These are phyloP conservation scores for Drosophila helvetica DNA, from an alignment of 2,888 invertebrate species.

Conservation along the genomic window DNA sequence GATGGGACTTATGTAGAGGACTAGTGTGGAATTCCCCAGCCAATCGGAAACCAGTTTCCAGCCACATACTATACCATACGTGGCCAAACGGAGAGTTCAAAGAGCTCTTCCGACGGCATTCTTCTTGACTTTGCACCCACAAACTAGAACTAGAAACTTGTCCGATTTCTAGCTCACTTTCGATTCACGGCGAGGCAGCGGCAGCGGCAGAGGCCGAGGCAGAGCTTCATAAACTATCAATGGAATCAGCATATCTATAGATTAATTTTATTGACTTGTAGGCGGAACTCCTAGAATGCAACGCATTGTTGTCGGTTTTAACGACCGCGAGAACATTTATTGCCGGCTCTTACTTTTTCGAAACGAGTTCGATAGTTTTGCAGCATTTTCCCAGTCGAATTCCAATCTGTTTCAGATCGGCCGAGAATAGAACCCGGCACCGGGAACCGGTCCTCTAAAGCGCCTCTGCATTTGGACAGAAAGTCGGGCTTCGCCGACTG, in stretches of 20 bases:
- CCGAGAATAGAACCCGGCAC: constrained; percentile 28
- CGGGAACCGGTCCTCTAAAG: constrained; percentile 63
- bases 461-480: constrained; percentile 58
- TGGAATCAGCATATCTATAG: constrained; percentile 35
- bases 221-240: constrained; percentile 25
- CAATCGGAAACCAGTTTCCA: constrained; percentile 22
- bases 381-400: constrained; percentile 32
- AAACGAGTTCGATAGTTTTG: constrained; percentile 70
- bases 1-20: constrained; percentile 23
- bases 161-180: constrained; percentile 34
- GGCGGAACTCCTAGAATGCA: constrained; percentile 50
- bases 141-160: constrained; percentile 27
- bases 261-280: constrained; percentile 40
- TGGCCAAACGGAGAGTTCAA: constrained; percentile 22
- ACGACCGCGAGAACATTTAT: constrained; percentile 47
- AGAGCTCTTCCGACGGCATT: constrained; percentile 35
- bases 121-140: constrained; percentile 29
- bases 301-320: constrained; percentile 43
- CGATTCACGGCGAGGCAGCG: constrained; percentile 22
- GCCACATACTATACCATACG: background rate
- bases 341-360: constrained; percentile 19
- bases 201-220: constrained; percentile 4
- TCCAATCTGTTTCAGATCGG: constrained; percentile 28
- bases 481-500: constrained; percentile 59
- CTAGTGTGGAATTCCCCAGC: constrained; percentile 33